These are phyloP conservation scores for Hystrix brachyura DNA, from an alignment of 2,113 vertebrate species.

Conservation along the genomic window DNA sequence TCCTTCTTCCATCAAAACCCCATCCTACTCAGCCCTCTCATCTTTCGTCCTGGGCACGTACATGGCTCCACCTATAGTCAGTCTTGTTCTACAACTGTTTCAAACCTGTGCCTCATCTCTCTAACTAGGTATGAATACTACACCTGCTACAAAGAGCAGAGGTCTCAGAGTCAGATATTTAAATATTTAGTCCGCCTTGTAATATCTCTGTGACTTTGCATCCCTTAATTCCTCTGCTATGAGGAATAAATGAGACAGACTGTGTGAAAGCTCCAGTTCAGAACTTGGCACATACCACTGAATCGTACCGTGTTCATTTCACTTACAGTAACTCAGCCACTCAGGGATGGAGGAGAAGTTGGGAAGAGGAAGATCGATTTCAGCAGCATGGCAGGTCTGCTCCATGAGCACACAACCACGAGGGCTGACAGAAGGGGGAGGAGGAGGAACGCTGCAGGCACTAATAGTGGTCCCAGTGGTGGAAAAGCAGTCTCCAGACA, in stretches of 20 bases:
- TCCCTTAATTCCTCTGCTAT: background rate
- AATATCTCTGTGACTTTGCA: background rate
- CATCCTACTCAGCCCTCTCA: background rate
- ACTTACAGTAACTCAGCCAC: background rate
- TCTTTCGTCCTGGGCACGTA: background rate
- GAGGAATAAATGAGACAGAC: background rate
- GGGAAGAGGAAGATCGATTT: background rate
- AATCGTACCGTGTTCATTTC: background rate
- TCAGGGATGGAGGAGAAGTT: background rate
- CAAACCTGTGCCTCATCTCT: background rate
- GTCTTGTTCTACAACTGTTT: background rate
- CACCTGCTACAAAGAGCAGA: background rate
- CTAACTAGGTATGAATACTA: background rate
- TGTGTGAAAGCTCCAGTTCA: background rate
- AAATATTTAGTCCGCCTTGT: background rate
- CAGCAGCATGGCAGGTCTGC: background rate
- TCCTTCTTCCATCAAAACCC: background rate
- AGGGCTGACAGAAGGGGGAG: accelerated
- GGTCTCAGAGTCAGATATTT: background rate
- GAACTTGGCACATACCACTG: background rate
- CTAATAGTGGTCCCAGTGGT: too few species aligned
- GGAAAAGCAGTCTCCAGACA: background rate
- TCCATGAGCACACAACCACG: background rate
- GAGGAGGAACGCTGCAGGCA: background rate
- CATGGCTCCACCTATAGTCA: background rate